Percentiles rank a stretch among this genome's conserved stretches.
Conservation (phyloP, 2,113 vertebrate genomes). For the Porphyrio hochstetteri region DNA sequence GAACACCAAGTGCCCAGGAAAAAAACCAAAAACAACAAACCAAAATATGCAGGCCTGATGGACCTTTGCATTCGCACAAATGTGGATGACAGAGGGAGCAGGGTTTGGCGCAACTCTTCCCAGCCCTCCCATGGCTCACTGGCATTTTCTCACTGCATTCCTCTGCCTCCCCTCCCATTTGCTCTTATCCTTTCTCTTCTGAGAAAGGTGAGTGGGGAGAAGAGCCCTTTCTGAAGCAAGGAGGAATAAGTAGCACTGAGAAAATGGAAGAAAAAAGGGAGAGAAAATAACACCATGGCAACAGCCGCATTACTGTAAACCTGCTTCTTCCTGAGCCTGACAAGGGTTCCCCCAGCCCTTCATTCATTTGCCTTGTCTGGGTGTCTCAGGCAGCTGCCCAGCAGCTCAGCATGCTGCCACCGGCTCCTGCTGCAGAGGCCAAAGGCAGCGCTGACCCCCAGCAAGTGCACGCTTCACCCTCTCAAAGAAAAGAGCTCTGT, state of each 20-base stretch:
- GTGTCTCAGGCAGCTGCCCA: not conserved
- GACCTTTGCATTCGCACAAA: not conserved
- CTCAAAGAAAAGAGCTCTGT: not conserved
- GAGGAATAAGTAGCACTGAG: not conserved
- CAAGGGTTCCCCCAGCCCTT: not conserved
- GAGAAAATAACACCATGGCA: not conserved
- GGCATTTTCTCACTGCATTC: not conserved
- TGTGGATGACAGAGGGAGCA: fast-evolving
- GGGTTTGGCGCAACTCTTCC: not conserved
- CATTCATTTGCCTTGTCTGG: not conserved
- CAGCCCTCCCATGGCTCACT: not conserved
- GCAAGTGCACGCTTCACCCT: fast-evolving
- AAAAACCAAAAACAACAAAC: not conserved
- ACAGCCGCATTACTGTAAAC: not conserved
- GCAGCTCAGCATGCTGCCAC: not conserved
- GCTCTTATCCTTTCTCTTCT: not conserved
- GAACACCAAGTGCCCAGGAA: not conserved
- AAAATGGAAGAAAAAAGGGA: not conserved
- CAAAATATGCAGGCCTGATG: not conserved
- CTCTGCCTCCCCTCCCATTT: not conserved
- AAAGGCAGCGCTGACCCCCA: not conserved
- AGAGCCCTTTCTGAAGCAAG: not conserved
- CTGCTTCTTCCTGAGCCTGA: not conserved
- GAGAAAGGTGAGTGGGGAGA: not conserved
- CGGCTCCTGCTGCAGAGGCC: not conserved